phyloP scores from a whole-genome alignment of 2,888 invertebrate species.

The Caenorhabditis sp. region DNA sequence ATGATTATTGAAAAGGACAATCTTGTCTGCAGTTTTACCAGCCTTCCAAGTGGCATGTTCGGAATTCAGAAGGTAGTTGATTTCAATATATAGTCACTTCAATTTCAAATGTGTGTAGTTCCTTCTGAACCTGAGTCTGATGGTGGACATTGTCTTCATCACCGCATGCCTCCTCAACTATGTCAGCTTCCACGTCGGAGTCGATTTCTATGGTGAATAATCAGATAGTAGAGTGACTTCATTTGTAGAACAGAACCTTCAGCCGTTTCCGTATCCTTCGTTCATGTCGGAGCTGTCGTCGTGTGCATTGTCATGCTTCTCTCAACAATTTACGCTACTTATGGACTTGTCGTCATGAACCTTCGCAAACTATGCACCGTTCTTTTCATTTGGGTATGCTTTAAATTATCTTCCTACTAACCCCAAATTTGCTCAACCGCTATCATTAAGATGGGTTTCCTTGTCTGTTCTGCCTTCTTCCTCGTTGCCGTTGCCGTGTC shows the following conservation, averaged over 20 bases:
- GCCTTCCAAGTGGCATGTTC: constrained; percentile 50
- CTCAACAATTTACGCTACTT: constrained; percentile 44
- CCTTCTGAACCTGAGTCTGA: constrained; percentile 42
- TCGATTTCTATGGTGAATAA: constrained; percentile 40
- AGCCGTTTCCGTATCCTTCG: constrained; percentile 58
- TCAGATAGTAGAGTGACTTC: background rate
- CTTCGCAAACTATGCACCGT: constrained; percentile 36
- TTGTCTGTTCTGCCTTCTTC: constrained; percentile 35
- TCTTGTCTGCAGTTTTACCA: constrained; percentile 54
- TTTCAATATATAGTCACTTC: no score
- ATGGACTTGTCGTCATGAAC: constrained; percentile 53
- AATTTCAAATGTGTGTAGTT: constrained; percentile 25
- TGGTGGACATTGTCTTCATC: constrained; percentile 42
- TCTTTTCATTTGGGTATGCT: constrained; percentile 52
- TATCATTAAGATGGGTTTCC: constrained; percentile 34
- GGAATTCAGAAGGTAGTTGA: constrained; percentile 50
- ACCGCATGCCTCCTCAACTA: constrained; percentile 44
- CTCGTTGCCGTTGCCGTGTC: constrained; percentile 26
- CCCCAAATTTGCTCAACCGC: no score
- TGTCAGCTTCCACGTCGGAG: constrained; percentile 47
- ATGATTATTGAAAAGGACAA: constrained; percentile 35
- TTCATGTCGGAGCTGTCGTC: constrained; percentile 46
- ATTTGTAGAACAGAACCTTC: constrained; percentile 32
- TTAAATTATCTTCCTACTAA: no score
- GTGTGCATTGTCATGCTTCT: constrained; percentile 33